Percentiles rank a stretch among this genome's conserved stretches.
These are phyloP conservation scores for Pteropus alecto DNA, from an alignment of 2,113 vertebrate species.

Conservation along the genomic window DNA sequence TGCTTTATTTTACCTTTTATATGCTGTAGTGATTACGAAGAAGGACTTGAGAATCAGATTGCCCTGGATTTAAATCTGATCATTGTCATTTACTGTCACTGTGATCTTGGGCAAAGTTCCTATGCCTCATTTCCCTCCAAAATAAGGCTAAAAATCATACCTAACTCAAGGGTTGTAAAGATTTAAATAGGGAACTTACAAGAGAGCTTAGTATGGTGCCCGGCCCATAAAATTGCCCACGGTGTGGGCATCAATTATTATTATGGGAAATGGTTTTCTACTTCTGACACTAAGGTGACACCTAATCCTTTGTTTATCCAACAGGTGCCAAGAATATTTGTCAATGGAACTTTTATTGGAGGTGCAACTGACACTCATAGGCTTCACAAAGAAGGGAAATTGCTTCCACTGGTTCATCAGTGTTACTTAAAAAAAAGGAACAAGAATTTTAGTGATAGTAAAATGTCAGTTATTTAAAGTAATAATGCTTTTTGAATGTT, in stretches of 20 bases:
- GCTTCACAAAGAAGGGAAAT: slow-evolving; percentile 92
- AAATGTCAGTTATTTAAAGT: neutral
- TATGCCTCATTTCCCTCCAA: neutral
- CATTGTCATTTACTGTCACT: neutral
- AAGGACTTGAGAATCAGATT: neutral
- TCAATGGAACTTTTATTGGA: slow-evolving; percentile 94
- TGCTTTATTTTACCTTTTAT: neutral
- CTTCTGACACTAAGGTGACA: neutral
- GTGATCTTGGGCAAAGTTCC: neutral
- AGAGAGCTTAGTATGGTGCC: neutral
- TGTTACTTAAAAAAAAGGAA: slow-evolving; percentile 85
- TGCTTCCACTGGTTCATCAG: slow-evolving; percentile 89
- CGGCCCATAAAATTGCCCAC: neutral
- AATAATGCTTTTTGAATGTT: neutral
- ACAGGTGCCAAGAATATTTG: slow-evolving; percentile 96
- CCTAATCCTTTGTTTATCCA: slow-evolving; percentile 44
- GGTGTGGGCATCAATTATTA: neutral
- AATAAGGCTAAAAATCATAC: neutral
- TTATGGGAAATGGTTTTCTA: neutral
- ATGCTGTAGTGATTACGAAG: neutral
- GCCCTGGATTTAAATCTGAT: neutral
- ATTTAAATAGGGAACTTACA: neutral
- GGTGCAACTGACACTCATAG: slow-evolving; percentile 91
- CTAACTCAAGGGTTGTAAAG: neutral
- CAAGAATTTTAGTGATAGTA: slow-evolving; percentile 3